Conservation (phyloP, 2,797 vertebrate species). For the Sus cebifrons region DNA sequence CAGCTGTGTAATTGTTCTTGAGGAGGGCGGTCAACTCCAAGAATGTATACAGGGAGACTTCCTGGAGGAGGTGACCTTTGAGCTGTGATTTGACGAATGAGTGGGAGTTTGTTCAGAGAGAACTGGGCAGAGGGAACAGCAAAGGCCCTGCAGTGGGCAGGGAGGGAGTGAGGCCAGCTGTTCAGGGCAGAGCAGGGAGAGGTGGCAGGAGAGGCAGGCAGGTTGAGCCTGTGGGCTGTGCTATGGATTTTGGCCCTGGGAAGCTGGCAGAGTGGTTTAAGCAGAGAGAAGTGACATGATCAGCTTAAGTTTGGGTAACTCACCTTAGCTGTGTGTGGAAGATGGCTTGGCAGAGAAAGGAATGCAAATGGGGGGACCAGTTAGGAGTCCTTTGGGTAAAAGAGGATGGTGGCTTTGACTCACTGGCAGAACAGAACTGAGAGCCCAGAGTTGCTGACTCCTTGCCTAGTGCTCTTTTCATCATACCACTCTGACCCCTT, state of each 20-base stretch:
- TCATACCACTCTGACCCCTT: neutral
- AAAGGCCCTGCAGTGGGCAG: neutral
- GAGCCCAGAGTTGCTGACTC: neutral
- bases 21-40: neutral
- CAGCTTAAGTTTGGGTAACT: neutral
- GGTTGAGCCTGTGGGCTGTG: neutral
- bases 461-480: neutral
- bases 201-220: neutral
- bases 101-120: neutral
- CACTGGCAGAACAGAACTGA: neutral
- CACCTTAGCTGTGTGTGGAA: neutral
- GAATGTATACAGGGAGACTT: neutral
- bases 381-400: conserved; percentile 20
- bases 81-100: conserved; percentile 13
- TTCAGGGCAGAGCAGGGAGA: neutral
- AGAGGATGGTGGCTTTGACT: neutral
- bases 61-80: neutral
- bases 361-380: neutral
- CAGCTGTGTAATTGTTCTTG: neutral
- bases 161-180: neutral
- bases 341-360: neutral
- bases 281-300: neutral
- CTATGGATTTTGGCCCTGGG: neutral
- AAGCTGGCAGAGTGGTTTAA: neutral
- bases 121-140: neutral